Percentiles rank a stretch among this genome's conserved stretches.
Evolutionary conservation across 2,888 invertebrate genomes (phyloP).

Genomic region (Lithophane ornitopus): DNA sequence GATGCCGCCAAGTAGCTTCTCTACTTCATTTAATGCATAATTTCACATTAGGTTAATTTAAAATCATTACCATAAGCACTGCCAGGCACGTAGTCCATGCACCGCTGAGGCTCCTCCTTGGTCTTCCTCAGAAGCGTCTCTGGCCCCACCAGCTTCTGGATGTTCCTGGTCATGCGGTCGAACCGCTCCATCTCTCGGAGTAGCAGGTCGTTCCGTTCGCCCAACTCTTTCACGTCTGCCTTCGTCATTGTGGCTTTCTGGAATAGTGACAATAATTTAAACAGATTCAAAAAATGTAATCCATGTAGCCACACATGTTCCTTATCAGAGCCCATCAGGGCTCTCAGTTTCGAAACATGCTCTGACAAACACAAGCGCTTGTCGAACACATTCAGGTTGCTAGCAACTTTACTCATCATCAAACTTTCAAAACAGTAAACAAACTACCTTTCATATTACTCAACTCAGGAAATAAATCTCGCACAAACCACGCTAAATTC

Average conservation of each 20-base stretch:
- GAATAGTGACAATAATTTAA: slow-evolving; percentile 20
- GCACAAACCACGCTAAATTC: not conserved
- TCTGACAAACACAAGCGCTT: not conserved
- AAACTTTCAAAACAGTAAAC: slow-evolving; percentile 4
- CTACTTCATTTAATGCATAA: not conserved
- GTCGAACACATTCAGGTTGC: not conserved
- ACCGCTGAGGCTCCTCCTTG: slow-evolving; percentile 60
- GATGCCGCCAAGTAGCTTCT: not conserved
- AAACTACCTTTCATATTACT: slow-evolving; percentile 5
- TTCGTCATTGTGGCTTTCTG: slow-evolving; percentile 91
- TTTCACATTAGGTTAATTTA: not conserved
- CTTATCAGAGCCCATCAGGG: not conserved
- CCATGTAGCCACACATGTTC: not conserved
- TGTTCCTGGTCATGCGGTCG: slow-evolving; percentile 90
- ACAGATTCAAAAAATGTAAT: not conserved
- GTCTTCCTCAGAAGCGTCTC: slow-evolving; percentile 70
- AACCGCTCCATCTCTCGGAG: slow-evolving; percentile 91
- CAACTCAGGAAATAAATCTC: slow-evolving; percentile 11
- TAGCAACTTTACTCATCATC: not conserved
- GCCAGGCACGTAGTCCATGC: slow-evolving; percentile 69
- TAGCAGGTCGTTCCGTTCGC: slow-evolving; percentile 90
- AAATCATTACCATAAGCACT: slow-evolving; percentile 73
- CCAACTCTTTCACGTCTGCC: slow-evolving; percentile 89
- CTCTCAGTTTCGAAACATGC: not conserved
- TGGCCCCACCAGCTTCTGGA: slow-evolving; percentile 89